Evolutionary conservation across 1,140 invertebrate species (phyloP), one percentile per base, ranked within the genome.

Genomic region (Gyrodactylus salaris): DNA sequence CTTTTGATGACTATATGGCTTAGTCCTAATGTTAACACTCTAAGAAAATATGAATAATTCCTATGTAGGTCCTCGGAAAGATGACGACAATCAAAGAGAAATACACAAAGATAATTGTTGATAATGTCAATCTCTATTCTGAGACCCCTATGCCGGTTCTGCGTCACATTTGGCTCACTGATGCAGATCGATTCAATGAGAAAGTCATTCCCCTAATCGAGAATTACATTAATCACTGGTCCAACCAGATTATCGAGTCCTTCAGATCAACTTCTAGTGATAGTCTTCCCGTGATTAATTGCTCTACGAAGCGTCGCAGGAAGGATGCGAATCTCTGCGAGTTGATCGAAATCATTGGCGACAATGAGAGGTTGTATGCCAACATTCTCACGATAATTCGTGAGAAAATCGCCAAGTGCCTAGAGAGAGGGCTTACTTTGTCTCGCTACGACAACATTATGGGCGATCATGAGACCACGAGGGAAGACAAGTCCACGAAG

Each of bases 21-120:
- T n/a, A n/a, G 21, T 19, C 16, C 34, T 68, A 68, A 54, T 21
- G 21, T 16, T 54, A 54, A 54, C 21, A 19, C 16, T 54, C 16
- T 54, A 16, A 19, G 16, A 54, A 19, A 54, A 54, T 21, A 54
- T 54, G 21, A 19, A 19, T 54, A 54, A 19, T 16, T 21, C 21
- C n/a, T 69, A 22, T 69, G 25, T 1, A 69, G 68, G 68, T 71
- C 2, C 21, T 71, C 19, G 70, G 70, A 2, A 71, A 71, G 26
- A 71, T 71, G 70, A 71, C 70, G 26, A 24, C 21, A 20, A 20
- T 71, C 25, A 71, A 71, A n/a, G 70, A 71, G 1, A 24, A 21
- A 24, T 25, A 71, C 25, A 25, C 25, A n/a, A 71, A 16, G 20
- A 25, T 24, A 25, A 71, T 71, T 24, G 1, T 71, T 20, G 25